Base-by-base conservation (phyloP, 2,113 vertebrate genomes). In the Ardeotis arabs region DNA sequence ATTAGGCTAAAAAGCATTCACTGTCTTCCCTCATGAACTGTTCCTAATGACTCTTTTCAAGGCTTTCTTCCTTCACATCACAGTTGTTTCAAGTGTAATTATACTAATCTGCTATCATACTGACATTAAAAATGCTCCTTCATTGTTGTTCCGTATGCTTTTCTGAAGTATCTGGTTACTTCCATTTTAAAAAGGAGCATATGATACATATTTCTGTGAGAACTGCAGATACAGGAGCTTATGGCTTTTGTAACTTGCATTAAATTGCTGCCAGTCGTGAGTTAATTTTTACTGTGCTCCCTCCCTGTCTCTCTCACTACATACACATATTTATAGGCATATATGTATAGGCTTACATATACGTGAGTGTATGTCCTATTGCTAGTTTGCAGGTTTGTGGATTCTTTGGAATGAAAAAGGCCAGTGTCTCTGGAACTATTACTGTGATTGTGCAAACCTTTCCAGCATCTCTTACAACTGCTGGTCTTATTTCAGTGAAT, bases 241-340 rank as follows among this genome's bases (percentile, higher is more conserved):
- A 60, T 49, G 50, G 23, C n/a, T 92, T 73, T 41, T 94, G 27
- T 21, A 77, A 66, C 59, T 74, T 55, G 11, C 35, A 64, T 7
- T 44, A 86, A 84, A 37, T 53, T 58, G 8, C 23, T 69, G 21
- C 18, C 7, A 27, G 35, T 18, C 25, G 17, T 31, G 29, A 6
- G 14, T 37, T 49, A 53, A 69, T 28, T 82, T 91, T 87, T 44
- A 67, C 17, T 15, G 7, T 2, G 8, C 11, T 52, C 29, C 24
- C 13, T 76, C 22, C 14, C 11, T 4, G 6, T 29, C 29, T 47
- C 25, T 53, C 35, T 76, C 24, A 28, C 19, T 55, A 5, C 21
- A 44, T 5, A n/a, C 14, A 8, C 6, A 24, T 0, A 24, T 11
- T 23, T 24, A 23, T 4, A 75, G 27, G 5, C 5, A 27, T 17